phyloP scores from a whole-genome alignment of 1,140 invertebrate species.

The Vollenhovia emeryi region DNA sequence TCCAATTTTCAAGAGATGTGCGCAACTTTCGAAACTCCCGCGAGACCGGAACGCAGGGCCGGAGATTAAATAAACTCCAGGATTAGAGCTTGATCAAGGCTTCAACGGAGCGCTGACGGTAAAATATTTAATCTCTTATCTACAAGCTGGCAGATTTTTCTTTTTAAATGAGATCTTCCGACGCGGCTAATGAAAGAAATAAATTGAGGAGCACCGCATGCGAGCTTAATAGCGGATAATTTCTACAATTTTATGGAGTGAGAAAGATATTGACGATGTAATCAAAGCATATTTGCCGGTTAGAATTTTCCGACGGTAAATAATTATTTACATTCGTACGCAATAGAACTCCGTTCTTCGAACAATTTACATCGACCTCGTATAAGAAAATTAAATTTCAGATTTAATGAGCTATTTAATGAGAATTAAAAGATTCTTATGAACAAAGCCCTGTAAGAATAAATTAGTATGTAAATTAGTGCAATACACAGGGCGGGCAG shows the following conservation, averaged over 20 bases:
- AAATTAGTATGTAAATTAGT: slow-evolving; percentile 29
- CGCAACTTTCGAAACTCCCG: slow-evolving; percentile 55
- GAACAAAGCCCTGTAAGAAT: slow-evolving; percentile 47
- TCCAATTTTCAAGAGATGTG: slow-evolving; percentile 50
- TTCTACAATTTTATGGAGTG: not conserved
- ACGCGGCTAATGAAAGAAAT: slow-evolving; percentile 37
- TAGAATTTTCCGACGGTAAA: not conserved
- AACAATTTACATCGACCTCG: not conserved
- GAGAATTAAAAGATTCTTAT: slow-evolving; percentile 38
- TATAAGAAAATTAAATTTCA: slow-evolving; percentile 9
- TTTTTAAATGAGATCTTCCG: slow-evolving; percentile 35
- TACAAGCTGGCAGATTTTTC: slow-evolving; percentile 19
- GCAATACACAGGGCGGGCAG: not conserved
- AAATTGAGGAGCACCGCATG: slow-evolving; percentile 24
- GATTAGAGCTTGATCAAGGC: slow-evolving; percentile 46
- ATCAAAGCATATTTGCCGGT: not conserved
- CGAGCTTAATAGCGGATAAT: slow-evolving; percentile 7
- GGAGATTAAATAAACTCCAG: slow-evolving; percentile 47
- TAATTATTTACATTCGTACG: not conserved
- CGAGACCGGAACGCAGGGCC: slow-evolving; percentile 21
- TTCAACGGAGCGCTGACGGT: not conserved
- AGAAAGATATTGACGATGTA: not conserved
- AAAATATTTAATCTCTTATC: slow-evolving; percentile 51
- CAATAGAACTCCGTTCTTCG: not conserved
- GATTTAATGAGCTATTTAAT: slow-evolving; percentile 47